Evolutionary conservation across 23 tunicate genomes (phyloP).

Genomic region (Trididemnum miniatum): DNA sequence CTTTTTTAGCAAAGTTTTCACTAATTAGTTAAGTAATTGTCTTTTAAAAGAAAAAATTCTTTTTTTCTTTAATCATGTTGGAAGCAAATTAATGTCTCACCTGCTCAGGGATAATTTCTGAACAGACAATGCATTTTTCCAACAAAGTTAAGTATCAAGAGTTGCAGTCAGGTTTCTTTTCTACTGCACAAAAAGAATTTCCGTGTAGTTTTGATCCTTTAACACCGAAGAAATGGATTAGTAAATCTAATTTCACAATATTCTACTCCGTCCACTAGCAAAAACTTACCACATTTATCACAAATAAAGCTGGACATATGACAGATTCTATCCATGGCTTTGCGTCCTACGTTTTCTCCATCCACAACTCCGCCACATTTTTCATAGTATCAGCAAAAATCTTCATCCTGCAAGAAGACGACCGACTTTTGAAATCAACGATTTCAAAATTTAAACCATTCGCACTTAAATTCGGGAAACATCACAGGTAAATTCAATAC

Average conservation of each 20-base stretch:
- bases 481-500: too few relatives aligned
- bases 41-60: too few relatives aligned
- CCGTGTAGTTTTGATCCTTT: slow-evolving; percentile 70
- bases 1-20: too few relatives aligned
- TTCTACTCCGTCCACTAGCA: too few relatives aligned
- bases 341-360: slow-evolving; percentile 93
- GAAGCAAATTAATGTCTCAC: too few relatives aligned
- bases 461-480: too few relatives aligned
- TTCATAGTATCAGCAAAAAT: slow-evolving; percentile 81
- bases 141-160: slow-evolving; percentile 65
- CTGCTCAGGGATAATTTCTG: slow-evolving; percentile 66
- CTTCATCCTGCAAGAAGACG: slow-evolving; percentile 56
- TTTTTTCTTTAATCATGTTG: too few relatives aligned
- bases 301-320: slow-evolving; percentile 90
- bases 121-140: slow-evolving; percentile 84
- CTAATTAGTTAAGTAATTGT: too few relatives aligned
- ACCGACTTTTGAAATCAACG: too few relatives aligned
- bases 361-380: slow-evolving; percentile 82
- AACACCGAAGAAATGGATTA: background rate
- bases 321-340: slow-evolving; percentile 80
- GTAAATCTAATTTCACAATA: too few relatives aligned
- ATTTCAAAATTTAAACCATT: too few relatives aligned
- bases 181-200: slow-evolving; percentile 65
- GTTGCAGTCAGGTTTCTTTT: slow-evolving; percentile 68
- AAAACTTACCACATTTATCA: slow-evolving; percentile 67